Base-by-base conservation (phyloP, 2,113 vertebrate species). In the Centrocercus urophasianus region DNA sequence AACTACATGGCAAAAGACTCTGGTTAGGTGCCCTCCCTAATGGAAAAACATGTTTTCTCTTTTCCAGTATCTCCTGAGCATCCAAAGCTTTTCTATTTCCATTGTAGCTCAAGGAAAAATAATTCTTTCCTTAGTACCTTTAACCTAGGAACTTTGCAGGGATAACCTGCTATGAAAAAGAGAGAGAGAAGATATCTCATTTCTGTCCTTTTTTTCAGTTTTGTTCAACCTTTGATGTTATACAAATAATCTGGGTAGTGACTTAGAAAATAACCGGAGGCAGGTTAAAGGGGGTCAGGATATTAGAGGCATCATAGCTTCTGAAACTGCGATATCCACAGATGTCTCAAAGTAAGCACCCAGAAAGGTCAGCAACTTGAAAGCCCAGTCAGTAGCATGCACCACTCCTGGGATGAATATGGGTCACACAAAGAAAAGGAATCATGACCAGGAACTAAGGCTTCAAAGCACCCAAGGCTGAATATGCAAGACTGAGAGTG, bases 11-110 rank as follows among this genome's bases (percentile, higher is more conserved):
- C 22, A 66, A 63, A 73, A 66, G n/a, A 11, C 10, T 67, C 66
- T 69, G 38, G 34, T 22, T 19, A 60, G 45, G 18, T 82, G n/a
- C 17, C 52, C 9, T 64, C 20, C 66, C n/a, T 66, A 74, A 87
- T n/a, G 28, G 66, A 94, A 81, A 71, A 91, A 93, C 45, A 64
- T 47, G 7, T 84, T 89, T 93, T 91, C 32, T 92, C 20, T 42
- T 90, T 83, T 57, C 54, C 76, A 71, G 50, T 65, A 84, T 95
- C 93, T 96, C 78, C 77, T 57, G 66, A 83, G 47, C 54, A 76
- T 86, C 64, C 93, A 63, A 93, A 72, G 15, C 8, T 70, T 89
- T 89, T 80, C 64, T 82, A 28, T 32, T 89, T 83, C 73, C 20
- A 72, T 92, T 84, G 57, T 10, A 84, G 74, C 45, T 80, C 27